phyloP scores from a whole-genome alignment of 2,113 vertebrate genomes.

The Pangasianodon gigas region DNA sequence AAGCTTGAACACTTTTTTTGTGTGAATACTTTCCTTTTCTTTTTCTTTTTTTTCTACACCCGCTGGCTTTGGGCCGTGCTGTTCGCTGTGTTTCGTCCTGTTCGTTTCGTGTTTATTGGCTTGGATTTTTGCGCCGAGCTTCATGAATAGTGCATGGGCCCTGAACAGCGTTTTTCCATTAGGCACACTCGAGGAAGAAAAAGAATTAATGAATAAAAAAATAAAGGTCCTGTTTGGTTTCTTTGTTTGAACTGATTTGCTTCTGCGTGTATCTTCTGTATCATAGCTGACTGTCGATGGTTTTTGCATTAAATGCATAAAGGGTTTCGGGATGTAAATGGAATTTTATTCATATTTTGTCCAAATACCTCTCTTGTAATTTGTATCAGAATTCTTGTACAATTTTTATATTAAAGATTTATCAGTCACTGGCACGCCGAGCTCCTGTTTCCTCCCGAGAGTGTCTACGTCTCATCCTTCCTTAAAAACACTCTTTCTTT shows the following conservation, averaged over 20 bases:
- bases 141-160: constrained; percentile 85
- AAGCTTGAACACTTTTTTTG: constrained; percentile 60
- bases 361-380: constrained; percentile 98
- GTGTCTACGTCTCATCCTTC: neutral
- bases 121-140: constrained; percentile 56
- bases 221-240: constrained; percentile 66
- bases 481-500: neutral
- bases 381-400: constrained; percentile 99
- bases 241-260: constrained; percentile 62
- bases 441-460: constrained; percentile 11
- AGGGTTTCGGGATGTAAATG: constrained; percentile 97
- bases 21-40: constrained; percentile 61
- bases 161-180: constrained; percentile 79
- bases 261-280: constrained; percentile 89
- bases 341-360: constrained; percentile 99
- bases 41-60: constrained; percentile 9
- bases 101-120: constrained; percentile 67
- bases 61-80: constrained; percentile 51
- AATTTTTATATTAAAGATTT: constrained; percentile 99
- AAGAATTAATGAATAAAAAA: constrained; percentile 22
- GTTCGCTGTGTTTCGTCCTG: constrained; percentile 64
- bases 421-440: constrained; percentile 85
- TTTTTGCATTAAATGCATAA: constrained; percentile 97
- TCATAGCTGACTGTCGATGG: constrained; percentile 88
- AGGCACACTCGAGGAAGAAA: constrained; percentile 70